Evolutionary conservation across 2,797 vertebrate species (phyloP), one percentile per base, ranked within the genome.

Genomic region (Pantherophis vulpinus): DNA sequence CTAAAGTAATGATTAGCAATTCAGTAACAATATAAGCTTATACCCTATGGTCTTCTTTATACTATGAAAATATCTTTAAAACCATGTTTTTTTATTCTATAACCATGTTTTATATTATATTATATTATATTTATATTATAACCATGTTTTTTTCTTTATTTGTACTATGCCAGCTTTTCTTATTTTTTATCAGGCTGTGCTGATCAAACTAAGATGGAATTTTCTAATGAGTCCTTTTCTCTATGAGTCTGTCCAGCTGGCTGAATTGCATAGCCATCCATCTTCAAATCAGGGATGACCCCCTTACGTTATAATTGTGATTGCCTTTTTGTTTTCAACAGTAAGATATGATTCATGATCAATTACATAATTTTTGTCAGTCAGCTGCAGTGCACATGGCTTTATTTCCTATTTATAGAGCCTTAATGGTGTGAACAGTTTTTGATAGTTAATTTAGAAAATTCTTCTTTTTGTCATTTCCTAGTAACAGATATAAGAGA

Each of bases 21-120:
- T 0, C 0, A 56, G 20, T 5, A 93, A 51, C 42, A 47, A 13
- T 86, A 27, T 29, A 0, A 0, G 56, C 11, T 27, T 87, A 42
- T 37, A 20, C 51, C 8, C 0, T 11, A 42, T 42, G 37, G 37
- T 79, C 66, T 95, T 94, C 25, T 94, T 95, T 90, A 93, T 16
- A 16, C 20, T 25, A 6, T 88, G 88, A 42, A 27, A 61, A 37
- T 13, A 1, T 0, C 25, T 6, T 86, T 51, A 66, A 92, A 66
- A 54, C 14, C 18, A 25, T 42, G 18, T 20, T 59, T 59, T 56
- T 59, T 20, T 58, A 59, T 10, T 29, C 59, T 90, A 59, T 47
- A 51, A 32, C 29, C 2, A 32, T 59, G 27, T 25, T 87, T 55
- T 58, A 58, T 58, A 58, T 16, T 58, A 18, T 58, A 58, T 16